phyloP scores from a whole-genome alignment of 2,113 vertebrate genomes.

The Limanda limanda region DNA sequence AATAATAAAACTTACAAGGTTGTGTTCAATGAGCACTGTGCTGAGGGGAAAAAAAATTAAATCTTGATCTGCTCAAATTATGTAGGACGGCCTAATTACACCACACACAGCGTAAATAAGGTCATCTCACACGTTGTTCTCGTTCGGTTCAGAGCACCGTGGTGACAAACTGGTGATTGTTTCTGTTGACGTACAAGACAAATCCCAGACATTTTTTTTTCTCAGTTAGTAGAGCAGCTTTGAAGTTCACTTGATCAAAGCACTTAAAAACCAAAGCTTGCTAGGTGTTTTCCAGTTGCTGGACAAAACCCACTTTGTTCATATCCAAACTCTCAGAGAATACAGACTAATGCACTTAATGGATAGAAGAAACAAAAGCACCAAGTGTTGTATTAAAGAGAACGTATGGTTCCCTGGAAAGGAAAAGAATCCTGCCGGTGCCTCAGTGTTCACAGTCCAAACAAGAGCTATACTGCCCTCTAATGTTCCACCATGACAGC shows the following conservation, averaged over 20 bases:
- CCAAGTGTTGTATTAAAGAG: background rate
- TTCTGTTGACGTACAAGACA: background rate
- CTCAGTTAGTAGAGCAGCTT: slow-evolving; percentile 3
- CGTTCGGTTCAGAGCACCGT: background rate
- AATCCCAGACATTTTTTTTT: background rate
- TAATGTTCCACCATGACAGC: slow-evolving; percentile 24
- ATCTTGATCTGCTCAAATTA: background rate
- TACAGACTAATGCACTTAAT: slow-evolving; percentile 2
- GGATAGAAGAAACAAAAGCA: slow-evolving; percentile 5
- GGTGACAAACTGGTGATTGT: background rate
- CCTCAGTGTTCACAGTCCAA: slow-evolving; percentile 14
- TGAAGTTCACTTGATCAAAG: slow-evolving; percentile 4
- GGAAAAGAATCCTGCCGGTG: slow-evolving; percentile 1
- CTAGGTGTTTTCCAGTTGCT: background rate
- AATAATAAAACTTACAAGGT: background rate
- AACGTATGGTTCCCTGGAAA: slow-evolving; percentile 4
- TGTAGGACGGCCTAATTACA: background rate
- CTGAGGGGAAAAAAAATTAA: background rate
- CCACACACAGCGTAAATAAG: slow-evolving; percentile 7
- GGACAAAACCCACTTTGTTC: slow-evolving; percentile 9
- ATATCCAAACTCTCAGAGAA: slow-evolving; percentile 20
- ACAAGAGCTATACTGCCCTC: slow-evolving; percentile 45
- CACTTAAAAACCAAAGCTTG: background rate
- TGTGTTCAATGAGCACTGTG: background rate
- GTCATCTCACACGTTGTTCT: background rate